Evolutionary conservation across 2,888 invertebrate species (phyloP).

Genomic region (Agrilus cyanescens): DNA sequence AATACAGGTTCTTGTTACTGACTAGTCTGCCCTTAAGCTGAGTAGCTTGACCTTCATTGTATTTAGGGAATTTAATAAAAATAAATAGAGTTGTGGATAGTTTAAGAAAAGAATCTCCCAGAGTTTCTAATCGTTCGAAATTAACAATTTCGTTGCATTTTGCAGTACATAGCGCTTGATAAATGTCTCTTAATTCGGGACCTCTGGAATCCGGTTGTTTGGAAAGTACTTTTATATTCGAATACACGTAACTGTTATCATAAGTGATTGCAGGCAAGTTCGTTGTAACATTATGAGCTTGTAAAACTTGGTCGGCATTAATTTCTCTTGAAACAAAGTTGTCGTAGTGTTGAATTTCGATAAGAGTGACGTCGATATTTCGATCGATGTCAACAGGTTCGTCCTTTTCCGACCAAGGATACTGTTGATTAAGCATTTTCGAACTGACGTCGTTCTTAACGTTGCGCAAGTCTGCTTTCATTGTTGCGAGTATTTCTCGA

Average conservation of each 20-base stretch:
- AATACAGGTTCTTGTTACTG: constrained; percentile 78
- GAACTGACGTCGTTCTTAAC: constrained; percentile 29
- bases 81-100: constrained; percentile 62
- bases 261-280: constrained; percentile 25
- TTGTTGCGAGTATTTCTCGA: constrained; percentile 29
- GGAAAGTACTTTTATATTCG: constrained; percentile 14
- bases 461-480: constrained; percentile 35
- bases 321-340: constrained; percentile 40
- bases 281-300: constrained; percentile 13
- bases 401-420: constrained; percentile 39
- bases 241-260: constrained; percentile 19
- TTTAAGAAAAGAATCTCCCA: constrained; percentile 85
- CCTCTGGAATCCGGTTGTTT: constrained; percentile 22
- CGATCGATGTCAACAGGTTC: constrained; percentile 61
- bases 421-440: constrained; percentile 37
- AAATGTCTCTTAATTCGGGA: constrained; percentile 39
- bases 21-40: constrained; percentile 57
- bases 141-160: constrained; percentile 64
- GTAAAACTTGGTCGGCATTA: constrained; percentile 8
- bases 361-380: constrained; percentile 44
- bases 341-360: constrained; percentile 60
- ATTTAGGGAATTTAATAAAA: constrained; percentile 52
- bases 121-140: constrained; percentile 72
- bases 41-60: constrained; percentile 71
- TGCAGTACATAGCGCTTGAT: constrained; percentile 58